Percentiles rank a stretch among this genome's conserved stretches.
Evolutionary conservation across 2,113 vertebrate species (phyloP).

Genomic region (Solea senegalensis): DNA sequence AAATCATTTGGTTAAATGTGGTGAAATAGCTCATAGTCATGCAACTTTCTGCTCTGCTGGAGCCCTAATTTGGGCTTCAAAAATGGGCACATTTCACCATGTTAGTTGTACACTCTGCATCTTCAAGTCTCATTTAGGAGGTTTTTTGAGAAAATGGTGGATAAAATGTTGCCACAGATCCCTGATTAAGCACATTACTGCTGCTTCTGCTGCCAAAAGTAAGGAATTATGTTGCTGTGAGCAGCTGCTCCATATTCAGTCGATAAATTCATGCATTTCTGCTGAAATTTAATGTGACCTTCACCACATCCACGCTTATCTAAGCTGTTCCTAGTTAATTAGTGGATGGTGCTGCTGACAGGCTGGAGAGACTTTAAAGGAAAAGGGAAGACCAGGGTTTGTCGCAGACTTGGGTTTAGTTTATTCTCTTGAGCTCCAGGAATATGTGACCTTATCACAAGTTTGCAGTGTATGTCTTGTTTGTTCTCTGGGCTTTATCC

Average conservation of each 20-base stretch:
- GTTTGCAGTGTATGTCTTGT: background rate
- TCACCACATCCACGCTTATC: conserved; percentile 13
- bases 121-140: background rate
- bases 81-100: rapidly evolving
- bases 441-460: conserved; percentile 2
- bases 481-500: background rate
- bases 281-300: conserved; percentile 23
- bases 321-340: conserved; percentile 45
- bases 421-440: conserved; percentile 20
- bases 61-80: background rate
- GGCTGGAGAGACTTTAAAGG: too few relatives aligned
- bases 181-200: background rate
- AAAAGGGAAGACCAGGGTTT: background rate
- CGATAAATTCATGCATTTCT: conserved; percentile 23
- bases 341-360: conserved; percentile 33
- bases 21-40: background rate
- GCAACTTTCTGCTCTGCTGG: background rate
- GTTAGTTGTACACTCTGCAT: background rate
- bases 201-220: background rate
- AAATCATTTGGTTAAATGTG: background rate
- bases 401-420: background rate
- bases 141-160: background rate
- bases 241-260: conserved; percentile 36
- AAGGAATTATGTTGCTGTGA: conserved; percentile 3
- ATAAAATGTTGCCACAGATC: background rate